Evolutionary conservation across 2,797 vertebrate species (phyloP).

Genomic region (Macrochelys suwanniensis): DNA sequence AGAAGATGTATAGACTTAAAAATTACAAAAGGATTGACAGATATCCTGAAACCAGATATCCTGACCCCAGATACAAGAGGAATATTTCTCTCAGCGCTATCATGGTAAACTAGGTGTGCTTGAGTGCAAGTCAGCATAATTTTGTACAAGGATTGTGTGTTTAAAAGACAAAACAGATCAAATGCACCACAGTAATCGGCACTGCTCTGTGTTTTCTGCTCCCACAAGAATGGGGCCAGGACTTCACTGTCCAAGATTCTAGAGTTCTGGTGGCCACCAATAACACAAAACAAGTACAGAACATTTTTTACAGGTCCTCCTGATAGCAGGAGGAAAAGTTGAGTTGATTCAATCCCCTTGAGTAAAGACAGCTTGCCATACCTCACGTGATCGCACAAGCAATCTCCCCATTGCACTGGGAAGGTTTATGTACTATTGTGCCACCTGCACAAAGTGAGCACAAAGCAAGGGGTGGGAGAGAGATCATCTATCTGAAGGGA

Average conservation of each 20-base stretch:
- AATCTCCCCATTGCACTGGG: background rate
- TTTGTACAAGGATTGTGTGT: background rate
- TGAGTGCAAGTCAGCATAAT: background rate
- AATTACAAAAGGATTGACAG: background rate
- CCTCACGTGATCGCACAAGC: background rate
- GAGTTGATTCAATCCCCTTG: background rate
- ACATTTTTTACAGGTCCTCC: background rate
- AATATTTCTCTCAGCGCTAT: background rate
- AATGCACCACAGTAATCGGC: background rate
- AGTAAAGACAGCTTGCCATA: background rate
- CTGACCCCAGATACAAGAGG: background rate
- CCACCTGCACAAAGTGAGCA: background rate
- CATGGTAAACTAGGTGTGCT: background rate
- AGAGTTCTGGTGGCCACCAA: background rate
- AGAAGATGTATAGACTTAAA: background rate
- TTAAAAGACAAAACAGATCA: background rate
- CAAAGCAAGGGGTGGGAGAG: background rate
- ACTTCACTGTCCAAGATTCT: background rate
- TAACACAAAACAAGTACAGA: background rate
- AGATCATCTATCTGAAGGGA: background rate
- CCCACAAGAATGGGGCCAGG: accelerated
- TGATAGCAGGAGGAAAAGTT: conserved; percentile 17
- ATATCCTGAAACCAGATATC: background rate
- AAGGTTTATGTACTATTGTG: background rate
- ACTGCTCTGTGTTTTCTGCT: background rate